These are phyloP conservation scores for Leptodactylus fuscus DNA, from an alignment of 2,113 vertebrate species.

Conservation along the genomic window DNA sequence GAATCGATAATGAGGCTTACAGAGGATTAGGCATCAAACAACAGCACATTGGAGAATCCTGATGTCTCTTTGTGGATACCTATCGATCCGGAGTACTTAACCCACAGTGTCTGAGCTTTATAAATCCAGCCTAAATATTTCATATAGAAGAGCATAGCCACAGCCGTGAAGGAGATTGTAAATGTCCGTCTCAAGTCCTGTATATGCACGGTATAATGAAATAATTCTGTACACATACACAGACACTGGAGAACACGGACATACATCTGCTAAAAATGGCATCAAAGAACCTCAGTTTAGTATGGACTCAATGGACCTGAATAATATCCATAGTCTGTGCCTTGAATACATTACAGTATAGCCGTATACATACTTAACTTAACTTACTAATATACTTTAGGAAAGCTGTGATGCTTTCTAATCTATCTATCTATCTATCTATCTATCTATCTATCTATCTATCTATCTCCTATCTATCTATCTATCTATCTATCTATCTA, in stretches of 20 bases:
- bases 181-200: not conserved
- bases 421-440: no score
- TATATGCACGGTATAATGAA: not conserved
- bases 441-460: no score
- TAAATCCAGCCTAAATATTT: slow-evolving; percentile 1
- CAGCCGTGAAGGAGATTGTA: not conserved
- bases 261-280: not conserved
- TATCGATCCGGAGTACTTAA: slow-evolving; percentile 14
- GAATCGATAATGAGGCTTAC: not conserved
- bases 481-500: no score
- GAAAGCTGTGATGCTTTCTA: no score
- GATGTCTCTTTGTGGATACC: not conserved
- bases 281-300: no score
- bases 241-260: no score
- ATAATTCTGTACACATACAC: not conserved
- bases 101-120: not conserved
- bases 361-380: no score
- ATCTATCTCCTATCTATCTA: no score
- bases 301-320: no score
- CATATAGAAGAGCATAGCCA: not conserved
- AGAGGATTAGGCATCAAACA: slow-evolving; percentile 7
- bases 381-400: no score
- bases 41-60: not conserved
- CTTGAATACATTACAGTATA: no score
- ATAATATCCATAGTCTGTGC: no score